These are phyloP conservation scores for Melanostigma gelatinosum DNA, from an alignment of 2,113 vertebrate genomes.

Conservation along the genomic window DNA sequence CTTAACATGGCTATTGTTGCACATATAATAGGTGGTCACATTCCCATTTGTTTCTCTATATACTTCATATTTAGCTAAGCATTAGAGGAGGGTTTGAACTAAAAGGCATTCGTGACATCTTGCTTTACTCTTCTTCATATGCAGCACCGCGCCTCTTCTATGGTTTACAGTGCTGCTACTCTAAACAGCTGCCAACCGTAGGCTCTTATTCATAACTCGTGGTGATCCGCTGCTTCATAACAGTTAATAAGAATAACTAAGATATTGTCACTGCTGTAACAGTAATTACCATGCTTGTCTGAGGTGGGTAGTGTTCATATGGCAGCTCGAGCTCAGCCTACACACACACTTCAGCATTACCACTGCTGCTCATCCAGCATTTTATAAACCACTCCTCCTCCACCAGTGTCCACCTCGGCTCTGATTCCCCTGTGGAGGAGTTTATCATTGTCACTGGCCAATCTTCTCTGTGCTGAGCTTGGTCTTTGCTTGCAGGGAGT, in stretches of 20 bases:
- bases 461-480: slow-evolving; percentile 42
- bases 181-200: neutral
- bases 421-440: slow-evolving; percentile 35
- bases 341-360: neutral
- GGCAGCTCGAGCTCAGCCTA: neutral
- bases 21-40: neutral
- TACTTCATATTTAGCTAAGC: neutral
- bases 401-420: slow-evolving; percentile 34
- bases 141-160: neutral
- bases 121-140: neutral
- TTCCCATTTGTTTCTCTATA: neutral
- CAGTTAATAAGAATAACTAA: neutral
- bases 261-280: neutral
- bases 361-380: slow-evolving; percentile 17
- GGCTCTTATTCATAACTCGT: neutral
- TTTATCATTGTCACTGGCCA: slow-evolving; percentile 56
- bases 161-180: neutral
- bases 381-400: slow-evolving; percentile 8
- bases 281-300: neutral
- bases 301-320: neutral
- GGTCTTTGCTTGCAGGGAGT: slow-evolving; percentile 42
- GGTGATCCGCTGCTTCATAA: neutral
- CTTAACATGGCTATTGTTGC: neutral
- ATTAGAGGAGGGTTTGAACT: neutral
- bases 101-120: neutral